Evolutionary conservation across 2,888 invertebrate species (phyloP), one percentile per base, ranked within the genome.

Genomic region (Drosophila eohydei): DNA sequence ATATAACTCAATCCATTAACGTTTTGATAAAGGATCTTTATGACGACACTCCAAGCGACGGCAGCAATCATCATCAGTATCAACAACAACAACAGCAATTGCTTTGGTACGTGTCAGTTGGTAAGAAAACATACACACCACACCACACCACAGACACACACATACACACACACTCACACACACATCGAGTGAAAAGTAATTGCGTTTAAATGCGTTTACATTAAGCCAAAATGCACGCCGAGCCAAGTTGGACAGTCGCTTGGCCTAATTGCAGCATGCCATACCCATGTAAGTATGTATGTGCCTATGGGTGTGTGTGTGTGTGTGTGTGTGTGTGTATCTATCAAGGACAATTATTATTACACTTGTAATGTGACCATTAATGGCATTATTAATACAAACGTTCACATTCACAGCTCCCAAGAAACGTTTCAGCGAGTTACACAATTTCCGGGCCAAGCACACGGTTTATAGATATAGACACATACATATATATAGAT

Each of bases 1-100:
- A 82, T 83, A 89, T 83, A 88, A 85, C 90, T 90, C 89, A 89
- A 89, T 89, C 89, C 89, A 89, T 90, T 89, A 89, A 85, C 83
- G 83, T 89, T 90, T 88, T 89, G 89, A 89, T 89, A 89, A 89
- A 90, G 90, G 89, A 89, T 89, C 89, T 89, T 82, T 89, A 89
- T 90, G 90, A 90, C 90, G 89, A 90, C 90, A 89, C 89, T 90
- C 87, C 70, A 88, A 88, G 89, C 88, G 83, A 81, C 82, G 77
- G 71, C 80, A 76, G 85, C 89, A 85, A 83, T 88, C 88, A 89
- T 87, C 86, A 87, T 87, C 86, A 87, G 68, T 71, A 83, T 54
- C 78, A 76, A 34, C 66, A 75, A 46, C 67, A 75, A 57, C 67
- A 72, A 21, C 67, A 74, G 72, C 73, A 79, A 88, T 84, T 68